Base-by-base conservation (phyloP, 2,113 vertebrate genomes). In the Lepus timidus region DNA sequence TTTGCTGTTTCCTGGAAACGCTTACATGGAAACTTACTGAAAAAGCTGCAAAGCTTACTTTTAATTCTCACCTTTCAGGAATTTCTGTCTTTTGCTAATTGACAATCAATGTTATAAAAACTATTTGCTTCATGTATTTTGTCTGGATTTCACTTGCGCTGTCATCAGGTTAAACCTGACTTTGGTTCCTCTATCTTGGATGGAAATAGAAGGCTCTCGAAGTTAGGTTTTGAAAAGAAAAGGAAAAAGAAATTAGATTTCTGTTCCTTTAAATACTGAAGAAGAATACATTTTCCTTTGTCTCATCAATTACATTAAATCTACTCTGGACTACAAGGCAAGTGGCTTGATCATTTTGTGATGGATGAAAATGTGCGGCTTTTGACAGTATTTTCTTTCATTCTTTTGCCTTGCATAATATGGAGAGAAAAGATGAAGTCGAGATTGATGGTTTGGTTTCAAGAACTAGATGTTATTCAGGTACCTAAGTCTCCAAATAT, bases 221-320 rank as follows among this genome's bases (percentile, higher is more conserved):
- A 49, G 44, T 62, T 68, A 84, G 79, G 29, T 84, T 92, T 89
- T 92, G 52, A 4, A 80, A 73, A 68, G 68, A 27, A 73, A 65
- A 94, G 64, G 12, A 20, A 29, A 39, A 23, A 90, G 44, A 44
- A 19, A n/a, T 58, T 13, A 39, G 36, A 33, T 9, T 23, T 33
- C 61, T 36, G 58, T 80, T 93, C 23, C 2, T 70, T 81, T 95
- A 85, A 83, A 87, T 82, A 62, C n/a, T 67, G 29, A 36, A 80
- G 51, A 67, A 67, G 55, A 85, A 93, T n/a, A 9, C 17, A 49
- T 94, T 91, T 91, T 31, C 12, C n/a, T 13, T 7, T 88, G 2
- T 62, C 44, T 81, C 64, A 94, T 94, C 78, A 88, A 36, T 96
- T 82, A 85, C n/a, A 39, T 76, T 87, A 76, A 88, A 88, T 81